Evolutionary conservation across 2,113 vertebrate genomes (phyloP), one percentile per base, ranked within the genome.

Genomic region (Atrichornis clamosus): DNA sequence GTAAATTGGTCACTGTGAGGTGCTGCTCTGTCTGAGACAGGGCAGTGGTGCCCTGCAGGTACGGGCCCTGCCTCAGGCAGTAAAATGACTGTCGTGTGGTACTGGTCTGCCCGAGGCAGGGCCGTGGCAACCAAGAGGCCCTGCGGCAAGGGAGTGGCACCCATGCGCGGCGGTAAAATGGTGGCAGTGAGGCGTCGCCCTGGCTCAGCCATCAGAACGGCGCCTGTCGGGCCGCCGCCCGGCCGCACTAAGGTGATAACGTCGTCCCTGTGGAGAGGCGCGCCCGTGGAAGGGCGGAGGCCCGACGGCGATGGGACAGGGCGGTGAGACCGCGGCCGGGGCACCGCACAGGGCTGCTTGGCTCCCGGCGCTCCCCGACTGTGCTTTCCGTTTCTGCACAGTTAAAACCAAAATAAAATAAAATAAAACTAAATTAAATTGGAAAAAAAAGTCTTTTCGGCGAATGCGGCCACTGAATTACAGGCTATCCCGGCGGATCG

Each of bases 191-290:
- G 28, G 55, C 2, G 41, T 2, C 46, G 20, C 11, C 17, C 18
- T 10, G 32, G 32, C 28, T 19, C 60, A 18, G 49, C 21, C 59
- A 24, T 4, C 64, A 35, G 70, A n/a, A 60, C 1, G 41, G 44
- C 2, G 26, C 35, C 56, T 3, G 15, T 5, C 15, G 18, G 23
- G 16, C 60, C 30, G 28, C 19, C 9, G 3, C 16, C 10, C 11
- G 5, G 10, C 63, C 22, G 35, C 22, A 4, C 13, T 10, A 1
- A 6, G 10, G 32, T 6, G 4, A 7, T 5, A 49, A 5, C 5
- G 27, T 6, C 6, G 39, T 4, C 30, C 19, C 56, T 6, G 5
- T 12, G 6, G 21, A 35, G 63, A 3, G n/a, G 33, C 5, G 12
- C 4, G 6, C 12, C 21, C 9, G 16, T 8, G 15, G 6, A 32